Evolutionary conservation across 2,888 invertebrate genomes (phyloP).

Genomic region (Osmoderma eremita): DNA sequence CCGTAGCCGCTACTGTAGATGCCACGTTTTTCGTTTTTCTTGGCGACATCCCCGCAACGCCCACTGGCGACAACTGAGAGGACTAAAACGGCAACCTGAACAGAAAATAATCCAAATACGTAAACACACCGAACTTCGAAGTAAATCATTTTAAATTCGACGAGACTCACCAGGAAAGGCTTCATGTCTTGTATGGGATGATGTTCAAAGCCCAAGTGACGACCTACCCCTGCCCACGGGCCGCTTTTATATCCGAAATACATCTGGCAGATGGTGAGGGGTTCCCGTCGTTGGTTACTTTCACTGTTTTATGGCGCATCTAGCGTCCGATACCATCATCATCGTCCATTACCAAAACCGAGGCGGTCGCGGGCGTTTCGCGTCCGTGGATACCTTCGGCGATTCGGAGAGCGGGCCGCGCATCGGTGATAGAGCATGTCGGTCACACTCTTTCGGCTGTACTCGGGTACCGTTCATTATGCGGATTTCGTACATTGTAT

Average conservation of each 20-base stretch:
- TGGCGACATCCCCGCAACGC: conserved; percentile 46
- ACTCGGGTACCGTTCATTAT: conserved; percentile 18
- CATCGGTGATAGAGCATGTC: conserved; percentile 25
- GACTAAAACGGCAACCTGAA: conserved; percentile 55
- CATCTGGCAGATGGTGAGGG: conserved; percentile 46
- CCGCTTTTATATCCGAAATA: conserved; percentile 46
- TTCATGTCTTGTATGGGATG: conserved; percentile 46
- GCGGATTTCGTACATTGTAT: conserved; percentile 9
- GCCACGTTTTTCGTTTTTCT: conserved; percentile 44
- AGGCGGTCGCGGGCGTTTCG: background rate
- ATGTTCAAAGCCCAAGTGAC: conserved; percentile 49
- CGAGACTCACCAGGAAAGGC: conserved; percentile 44
- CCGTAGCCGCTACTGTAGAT: conserved; percentile 46
- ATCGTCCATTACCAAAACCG: conserved; percentile 10
- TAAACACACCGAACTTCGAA: background rate
- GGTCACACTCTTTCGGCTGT: conserved; percentile 28
- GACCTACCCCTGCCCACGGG: conserved; percentile 46
- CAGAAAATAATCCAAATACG: background rate
- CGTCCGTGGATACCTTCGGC: background rate
- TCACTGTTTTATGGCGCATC: conserved; percentile 20
- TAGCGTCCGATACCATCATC: conserved; percentile 18
- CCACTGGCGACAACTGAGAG: conserved; percentile 48
- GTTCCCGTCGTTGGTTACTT: conserved; percentile 20
- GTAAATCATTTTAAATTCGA: conserved; percentile 4
- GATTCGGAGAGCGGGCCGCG: conserved; percentile 17